phyloP scores from a whole-genome alignment of 2,888 invertebrate species.

The Lepidocyrtoides sp. region DNA sequence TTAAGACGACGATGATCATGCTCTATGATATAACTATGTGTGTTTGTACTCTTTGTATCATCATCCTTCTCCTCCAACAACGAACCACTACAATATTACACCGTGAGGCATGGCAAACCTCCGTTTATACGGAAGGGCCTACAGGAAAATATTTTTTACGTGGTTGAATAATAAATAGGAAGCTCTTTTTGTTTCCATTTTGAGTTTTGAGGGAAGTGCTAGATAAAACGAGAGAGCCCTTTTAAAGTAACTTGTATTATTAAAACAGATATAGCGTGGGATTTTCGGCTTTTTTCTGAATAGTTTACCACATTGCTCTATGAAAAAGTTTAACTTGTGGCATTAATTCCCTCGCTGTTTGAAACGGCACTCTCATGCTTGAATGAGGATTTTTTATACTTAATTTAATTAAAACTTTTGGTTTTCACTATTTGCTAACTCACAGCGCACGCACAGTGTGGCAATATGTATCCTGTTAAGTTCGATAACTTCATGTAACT shows the following conservation, averaged over 20 bases:
- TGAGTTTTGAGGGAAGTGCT: slow-evolving; percentile 7
- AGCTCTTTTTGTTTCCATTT: slow-evolving; percentile 47
- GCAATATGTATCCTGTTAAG: neutral
- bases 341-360: neutral
- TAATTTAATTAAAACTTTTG: slow-evolving; percentile 59
- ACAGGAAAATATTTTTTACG: slow-evolving; percentile 19
- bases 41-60: slow-evolving; percentile 3
- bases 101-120: neutral
- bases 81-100: too few species aligned
- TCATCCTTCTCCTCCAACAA: neutral
- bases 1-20: neutral
- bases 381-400: slow-evolving; percentile 10
- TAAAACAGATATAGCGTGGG: neutral
- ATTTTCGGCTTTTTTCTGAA: neutral
- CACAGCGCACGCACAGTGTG: neutral
- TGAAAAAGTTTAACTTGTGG: neutral
- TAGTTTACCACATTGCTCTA: neutral
- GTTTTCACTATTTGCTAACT: slow-evolving; percentile 7
- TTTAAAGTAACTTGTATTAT: neutral
- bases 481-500: too few species aligned
- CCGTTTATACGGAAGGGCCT: neutral
- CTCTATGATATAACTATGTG: slow-evolving; percentile 16
- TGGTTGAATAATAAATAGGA: slow-evolving; percentile 33
- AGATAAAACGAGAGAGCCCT: neutral
- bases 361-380: neutral